Evolutionary conservation across 1,140 invertebrate genomes (phyloP), one percentile per base, ranked within the genome.

Genomic region (Drosophila baimaii): DNA sequence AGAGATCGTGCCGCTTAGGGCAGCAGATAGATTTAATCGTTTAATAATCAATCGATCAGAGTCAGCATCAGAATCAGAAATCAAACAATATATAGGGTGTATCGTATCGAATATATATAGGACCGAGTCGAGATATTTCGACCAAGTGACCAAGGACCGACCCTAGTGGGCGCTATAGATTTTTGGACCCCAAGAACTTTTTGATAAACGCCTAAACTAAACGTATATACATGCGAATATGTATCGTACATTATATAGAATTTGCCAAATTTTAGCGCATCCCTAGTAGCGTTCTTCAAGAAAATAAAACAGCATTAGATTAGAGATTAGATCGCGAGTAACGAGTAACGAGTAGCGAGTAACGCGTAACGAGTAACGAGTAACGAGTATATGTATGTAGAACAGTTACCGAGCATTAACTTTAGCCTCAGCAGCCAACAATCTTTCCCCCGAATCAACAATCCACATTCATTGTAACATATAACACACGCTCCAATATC

Each of bases 211-310:
- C 66, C 68, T 70, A 72, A 71, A 71, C 51, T 54, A 54, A 52
- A 54, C 51, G 21, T n/a, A 54, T 54, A 52, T 52, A 63, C 31
- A 41, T 31, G 43, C 27, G 46, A 29, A 63, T 59, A 65, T 61
- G 35, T 66, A 76, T 61, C 69, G 58, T 65, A 75, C 33, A 75
- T 71, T 69, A 83, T 79, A 83, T 82, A 83, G 76, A 88, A 86
- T 77, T 86, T 86, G 83, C 83, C 83, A 86, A 86, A 86, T 88
- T 88, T 86, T 79, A 72, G 76, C 63, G 76, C 79, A 77, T 79
- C 66, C 62, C 64, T 65, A 76, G 65, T 56, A 65, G 25, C 52
- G 72, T 76, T 76, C 71, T 76, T 76, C 39, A 55, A 54, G 52
- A 37, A 37, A 12, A 62, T 46, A 58, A 37, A 37, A 5, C 35